phyloP scores from a whole-genome alignment of 2,888 invertebrate genomes.

The Stratiomys singularior region DNA sequence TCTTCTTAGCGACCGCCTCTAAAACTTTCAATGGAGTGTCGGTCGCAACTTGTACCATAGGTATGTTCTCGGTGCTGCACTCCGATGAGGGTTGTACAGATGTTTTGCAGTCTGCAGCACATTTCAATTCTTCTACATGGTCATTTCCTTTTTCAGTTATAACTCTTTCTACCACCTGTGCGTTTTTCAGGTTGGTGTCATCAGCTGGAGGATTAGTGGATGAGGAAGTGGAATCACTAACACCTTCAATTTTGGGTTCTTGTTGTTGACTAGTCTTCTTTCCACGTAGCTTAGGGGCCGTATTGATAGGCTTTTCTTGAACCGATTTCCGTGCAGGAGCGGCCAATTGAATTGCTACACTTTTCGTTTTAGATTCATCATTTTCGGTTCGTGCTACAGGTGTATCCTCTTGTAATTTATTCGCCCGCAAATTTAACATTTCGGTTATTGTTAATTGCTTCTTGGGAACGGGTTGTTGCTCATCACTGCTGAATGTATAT shows the following conservation, averaged over 20 bases:
- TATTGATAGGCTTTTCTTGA: conserved; percentile 60
- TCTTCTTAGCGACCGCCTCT: conserved; percentile 63
- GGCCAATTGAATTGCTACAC: conserved; percentile 22
- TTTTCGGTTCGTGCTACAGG: conserved; percentile 56
- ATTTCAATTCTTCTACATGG: not conserved
- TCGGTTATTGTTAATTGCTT: conserved; percentile 65
- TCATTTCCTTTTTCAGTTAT: not conserved
- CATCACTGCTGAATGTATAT: conserved; percentile 48
- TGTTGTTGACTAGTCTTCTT: conserved; percentile 56
- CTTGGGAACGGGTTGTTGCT: conserved; percentile 51
- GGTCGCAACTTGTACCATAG: conserved; percentile 10
- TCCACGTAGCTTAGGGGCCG: conserved; percentile 61
- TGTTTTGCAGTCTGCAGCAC: not conserved
- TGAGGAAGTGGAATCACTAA: not conserved
- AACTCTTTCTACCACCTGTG: not conserved
- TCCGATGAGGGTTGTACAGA: not conserved
- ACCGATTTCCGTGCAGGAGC: conserved; percentile 36
- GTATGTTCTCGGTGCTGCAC: not conserved
- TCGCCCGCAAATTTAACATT: conserved; percentile 58
- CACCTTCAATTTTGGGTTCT: not conserved
- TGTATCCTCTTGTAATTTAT: conserved; percentile 29
- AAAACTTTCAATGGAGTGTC: conserved; percentile 56
- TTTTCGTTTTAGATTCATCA: conserved; percentile 52
- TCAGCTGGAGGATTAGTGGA: not conserved
- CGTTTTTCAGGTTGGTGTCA: not conserved